These are phyloP conservation scores for Pantelozetes paolii DNA, from an alignment of 2,888 invertebrate genomes.

Conservation along the genomic window DNA sequence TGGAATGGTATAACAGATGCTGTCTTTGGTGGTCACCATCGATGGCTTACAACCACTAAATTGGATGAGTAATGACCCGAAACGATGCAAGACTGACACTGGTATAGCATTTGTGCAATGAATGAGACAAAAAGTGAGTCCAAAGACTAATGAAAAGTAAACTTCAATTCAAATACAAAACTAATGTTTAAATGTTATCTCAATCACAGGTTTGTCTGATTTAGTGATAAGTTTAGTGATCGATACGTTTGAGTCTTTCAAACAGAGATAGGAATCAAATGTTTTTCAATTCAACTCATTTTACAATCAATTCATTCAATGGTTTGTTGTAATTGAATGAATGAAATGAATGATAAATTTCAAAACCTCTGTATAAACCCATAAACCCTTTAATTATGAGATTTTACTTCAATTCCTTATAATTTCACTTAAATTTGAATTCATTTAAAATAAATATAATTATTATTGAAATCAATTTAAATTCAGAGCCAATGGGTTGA, in stretches of 20 bases:
- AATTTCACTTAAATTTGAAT: no score
- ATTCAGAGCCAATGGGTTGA: no score
- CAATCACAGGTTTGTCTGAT: constrained; percentile 20
- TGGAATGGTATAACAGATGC: constrained; percentile 19
- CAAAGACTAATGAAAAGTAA: background rate
- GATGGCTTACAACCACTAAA: constrained; percentile 16
- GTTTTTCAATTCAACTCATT: background rate
- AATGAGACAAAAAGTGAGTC: background rate
- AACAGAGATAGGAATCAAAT: background rate
- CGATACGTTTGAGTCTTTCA: background rate
- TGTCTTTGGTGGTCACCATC: constrained; percentile 15
- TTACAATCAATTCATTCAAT: background rate
- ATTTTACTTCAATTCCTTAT: no score
- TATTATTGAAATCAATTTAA: no score
- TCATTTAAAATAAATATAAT: no score
- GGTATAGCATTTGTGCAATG: constrained; percentile 12
- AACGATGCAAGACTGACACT: background rate
- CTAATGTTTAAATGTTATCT: background rate
- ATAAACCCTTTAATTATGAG: no score
- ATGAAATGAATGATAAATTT: no score
- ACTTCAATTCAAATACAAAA: background rate
- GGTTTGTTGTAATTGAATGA: background rate
- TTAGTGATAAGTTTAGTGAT: background rate
- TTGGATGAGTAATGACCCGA: constrained; percentile 29
- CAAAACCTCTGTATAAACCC: no score